A percentile compares a stretch with the other conserved stretches of the same genome.
Evolutionary conservation across 2,113 vertebrate species (phyloP).

Genomic region (Tursiops truncatus): DNA sequence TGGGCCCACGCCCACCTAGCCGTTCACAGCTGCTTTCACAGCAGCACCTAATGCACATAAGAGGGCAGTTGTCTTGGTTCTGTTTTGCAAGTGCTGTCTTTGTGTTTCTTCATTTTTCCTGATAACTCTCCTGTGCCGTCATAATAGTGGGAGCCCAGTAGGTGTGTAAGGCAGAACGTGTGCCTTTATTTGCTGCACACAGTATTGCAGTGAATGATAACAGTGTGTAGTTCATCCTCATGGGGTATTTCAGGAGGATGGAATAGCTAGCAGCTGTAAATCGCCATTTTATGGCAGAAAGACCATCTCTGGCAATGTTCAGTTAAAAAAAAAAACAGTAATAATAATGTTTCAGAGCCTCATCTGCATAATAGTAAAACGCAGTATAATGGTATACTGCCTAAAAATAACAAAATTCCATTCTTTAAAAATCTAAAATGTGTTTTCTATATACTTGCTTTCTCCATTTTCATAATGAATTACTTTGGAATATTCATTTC

Average conservation of each 20-base stretch:
- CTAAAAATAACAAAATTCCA: constrained; percentile 67
- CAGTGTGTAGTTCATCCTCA: constrained; percentile 89
- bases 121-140: constrained; percentile 86
- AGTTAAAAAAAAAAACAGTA: constrained; percentile 63
- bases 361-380: constrained; percentile 67
- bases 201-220: constrained; percentile 86
- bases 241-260: constrained; percentile 80
- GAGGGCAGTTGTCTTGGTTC: constrained; percentile 89
- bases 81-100: constrained; percentile 90
- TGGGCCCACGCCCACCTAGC: accelerated
- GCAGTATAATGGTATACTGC: constrained; percentile 39
- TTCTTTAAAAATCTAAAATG: constrained; percentile 77
- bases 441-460: constrained; percentile 59
- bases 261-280: constrained; percentile 73
- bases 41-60: accelerated
- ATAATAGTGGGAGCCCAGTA: constrained; percentile 91
- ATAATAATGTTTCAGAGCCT: constrained; percentile 83
- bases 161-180: constrained; percentile 89
- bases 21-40: background rate
- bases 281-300: constrained; percentile 71
- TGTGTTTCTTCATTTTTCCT: constrained; percentile 92
- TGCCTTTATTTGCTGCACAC: constrained; percentile 89
- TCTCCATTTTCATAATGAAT: constrained; percentile 73
- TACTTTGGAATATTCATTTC: constrained; percentile 56
- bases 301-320: constrained; percentile 82